Evolutionary conservation across 2,888 invertebrate species (phyloP).

Genomic region (Sicus ferrugineus): DNA sequence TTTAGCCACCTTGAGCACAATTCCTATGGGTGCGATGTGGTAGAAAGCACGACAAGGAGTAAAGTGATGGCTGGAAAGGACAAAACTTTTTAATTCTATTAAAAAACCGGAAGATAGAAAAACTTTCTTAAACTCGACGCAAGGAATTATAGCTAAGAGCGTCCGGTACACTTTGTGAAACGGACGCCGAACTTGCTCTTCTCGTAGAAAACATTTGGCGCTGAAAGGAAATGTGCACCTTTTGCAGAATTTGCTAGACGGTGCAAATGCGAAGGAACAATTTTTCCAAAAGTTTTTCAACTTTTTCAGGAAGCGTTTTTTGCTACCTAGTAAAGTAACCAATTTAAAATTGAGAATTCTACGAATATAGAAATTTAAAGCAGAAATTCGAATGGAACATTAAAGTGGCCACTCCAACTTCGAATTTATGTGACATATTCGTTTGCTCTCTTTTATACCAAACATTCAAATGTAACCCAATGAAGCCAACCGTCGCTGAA

Average conservation of each 20-base stretch:
- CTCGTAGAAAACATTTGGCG: conserved; percentile 24
- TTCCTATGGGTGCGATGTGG: conserved; percentile 55
- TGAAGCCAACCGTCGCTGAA: background rate
- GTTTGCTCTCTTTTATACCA: conserved; percentile 11
- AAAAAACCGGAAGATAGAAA: conserved; percentile 45
- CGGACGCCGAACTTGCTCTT: conserved; percentile 27
- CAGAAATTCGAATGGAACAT: too few species aligned
- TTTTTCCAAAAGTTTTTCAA: conserved; percentile 23
- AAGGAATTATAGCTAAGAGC: conserved; percentile 20
- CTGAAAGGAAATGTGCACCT: background rate
- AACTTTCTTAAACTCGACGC: conserved; percentile 39
- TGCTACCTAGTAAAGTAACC: background rate
- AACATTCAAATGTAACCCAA: conserved; percentile 5
- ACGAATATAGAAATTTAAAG: too few species aligned
- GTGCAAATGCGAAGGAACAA: background rate
- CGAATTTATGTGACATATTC: too few species aligned
- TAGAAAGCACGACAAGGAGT: conserved; percentile 37
- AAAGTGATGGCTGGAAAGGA: conserved; percentile 33
- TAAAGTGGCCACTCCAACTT: too few species aligned
- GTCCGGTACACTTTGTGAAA: conserved; percentile 35
- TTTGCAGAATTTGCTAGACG: conserved; percentile 16
- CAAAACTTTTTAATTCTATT: conserved; percentile 60
- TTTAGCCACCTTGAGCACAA: conserved; percentile 56
- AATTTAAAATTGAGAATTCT: too few species aligned
- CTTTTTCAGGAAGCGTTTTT: conserved; percentile 7